phyloP scores from a whole-genome alignment of 2,113 vertebrate genomes.

The Colossoma macropomum region DNA sequence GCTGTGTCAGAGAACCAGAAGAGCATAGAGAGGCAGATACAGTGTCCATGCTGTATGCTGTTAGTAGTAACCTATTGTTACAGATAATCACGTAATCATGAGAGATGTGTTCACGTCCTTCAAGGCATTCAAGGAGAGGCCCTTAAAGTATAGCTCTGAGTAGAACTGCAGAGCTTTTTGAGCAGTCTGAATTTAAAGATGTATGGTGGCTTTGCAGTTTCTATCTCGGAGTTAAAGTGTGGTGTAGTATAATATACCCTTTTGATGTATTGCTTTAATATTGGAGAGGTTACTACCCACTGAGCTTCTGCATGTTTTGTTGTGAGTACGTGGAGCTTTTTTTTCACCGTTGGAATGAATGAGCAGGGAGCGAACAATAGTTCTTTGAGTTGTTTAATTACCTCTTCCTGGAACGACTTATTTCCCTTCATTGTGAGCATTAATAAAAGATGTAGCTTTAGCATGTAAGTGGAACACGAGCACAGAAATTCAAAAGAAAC shows the following conservation, averaged over 20 bases:
- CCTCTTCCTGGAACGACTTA: conserved; percentile 49
- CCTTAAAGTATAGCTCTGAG: conserved; percentile 6
- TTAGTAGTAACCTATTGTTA: conserved; percentile 21
- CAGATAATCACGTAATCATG: conserved; percentile 30
- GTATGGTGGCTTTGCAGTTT: background rate
- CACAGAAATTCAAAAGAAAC: background rate
- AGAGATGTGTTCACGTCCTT: conserved; percentile 30
- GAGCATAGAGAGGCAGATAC: background rate
- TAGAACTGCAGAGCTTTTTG: background rate
- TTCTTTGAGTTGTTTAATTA: conserved; percentile 57
- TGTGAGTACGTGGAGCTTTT: conserved; percentile 14
- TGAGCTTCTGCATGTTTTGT: conserved; percentile 31
- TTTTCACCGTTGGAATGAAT: conserved; percentile 31
- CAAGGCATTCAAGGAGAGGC: conserved; percentile 11
- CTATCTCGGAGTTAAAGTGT: conserved; percentile 35
- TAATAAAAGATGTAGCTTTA: conserved; percentile 49
- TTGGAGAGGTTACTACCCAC: conserved; percentile 32
- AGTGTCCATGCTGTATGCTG: conserved; percentile 5
- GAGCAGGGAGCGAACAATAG: conserved; percentile 44
- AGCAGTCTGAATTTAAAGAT: conserved; percentile 8
- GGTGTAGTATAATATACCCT: conserved; percentile 25
- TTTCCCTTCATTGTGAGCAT: conserved; percentile 40
- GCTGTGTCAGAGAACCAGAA: conserved; percentile 8
- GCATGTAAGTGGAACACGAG: conserved; percentile 1
- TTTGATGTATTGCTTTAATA: conserved; percentile 53